Conservation (phyloP, 1,140 invertebrate species). For the Aphaenogaster floridana region DNA sequence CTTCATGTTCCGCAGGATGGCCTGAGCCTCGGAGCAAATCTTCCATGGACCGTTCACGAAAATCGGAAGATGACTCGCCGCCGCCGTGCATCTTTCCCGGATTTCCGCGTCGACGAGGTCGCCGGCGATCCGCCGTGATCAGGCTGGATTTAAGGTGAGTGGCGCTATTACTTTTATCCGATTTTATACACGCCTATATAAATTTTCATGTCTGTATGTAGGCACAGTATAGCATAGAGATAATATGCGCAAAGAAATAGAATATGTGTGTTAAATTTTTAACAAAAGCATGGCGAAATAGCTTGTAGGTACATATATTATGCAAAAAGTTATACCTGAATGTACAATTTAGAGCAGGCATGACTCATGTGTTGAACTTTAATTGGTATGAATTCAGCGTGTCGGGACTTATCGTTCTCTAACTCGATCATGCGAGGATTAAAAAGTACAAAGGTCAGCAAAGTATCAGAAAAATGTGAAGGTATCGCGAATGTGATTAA, state of each 20-base stretch:
- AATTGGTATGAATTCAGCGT: not conserved
- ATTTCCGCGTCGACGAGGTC: slow-evolving; percentile 20
- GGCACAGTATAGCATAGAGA: not conserved
- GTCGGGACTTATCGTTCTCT: not conserved
- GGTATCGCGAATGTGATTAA: not conserved
- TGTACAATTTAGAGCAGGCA: not conserved
- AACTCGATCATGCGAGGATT: not conserved
- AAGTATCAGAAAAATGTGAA: not conserved
- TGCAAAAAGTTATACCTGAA: not conserved
- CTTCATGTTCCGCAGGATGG: slow-evolving; percentile 63
- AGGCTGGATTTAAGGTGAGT: slow-evolving; percentile 66
- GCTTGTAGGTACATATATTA: no score
- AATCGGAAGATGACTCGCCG: slow-evolving; percentile 65
- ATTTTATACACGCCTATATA: not conserved
- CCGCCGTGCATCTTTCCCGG: slow-evolving; percentile 30
- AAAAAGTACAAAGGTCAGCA: not conserved
- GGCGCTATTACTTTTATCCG: not conserved
- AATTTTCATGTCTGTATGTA: not conserved
- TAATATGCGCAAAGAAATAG: not conserved
- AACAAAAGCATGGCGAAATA: not conserved
- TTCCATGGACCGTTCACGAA: slow-evolving; percentile 74
- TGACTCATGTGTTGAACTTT: not conserved
- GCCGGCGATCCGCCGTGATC: slow-evolving; percentile 31
- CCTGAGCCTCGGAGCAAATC: slow-evolving; percentile 73
- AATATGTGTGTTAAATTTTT: not conserved